Conservation (phyloP, 2,113 vertebrate species). For the Sarotherodon lohbergeri region DNA sequence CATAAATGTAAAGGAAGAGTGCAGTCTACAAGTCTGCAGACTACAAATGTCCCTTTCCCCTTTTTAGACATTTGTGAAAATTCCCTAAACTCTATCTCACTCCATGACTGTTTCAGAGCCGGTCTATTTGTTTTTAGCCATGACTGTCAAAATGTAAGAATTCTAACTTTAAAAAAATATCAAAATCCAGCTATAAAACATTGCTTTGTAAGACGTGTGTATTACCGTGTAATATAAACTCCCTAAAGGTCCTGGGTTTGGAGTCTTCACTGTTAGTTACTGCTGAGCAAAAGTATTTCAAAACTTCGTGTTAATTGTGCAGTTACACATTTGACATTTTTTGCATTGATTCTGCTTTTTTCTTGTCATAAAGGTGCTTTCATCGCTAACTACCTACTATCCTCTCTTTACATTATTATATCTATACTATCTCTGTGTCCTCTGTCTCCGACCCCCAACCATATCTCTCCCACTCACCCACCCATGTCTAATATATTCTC, state of each 20-base stretch:
- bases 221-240: not conserved
- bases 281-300: not conserved
- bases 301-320: not conserved
- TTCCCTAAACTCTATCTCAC: not conserved
- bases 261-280: not conserved
- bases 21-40: not conserved
- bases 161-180: not conserved
- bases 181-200: not conserved
- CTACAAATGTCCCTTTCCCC: accelerated
- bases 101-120: not conserved
- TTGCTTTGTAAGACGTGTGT: not conserved
- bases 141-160: not conserved
- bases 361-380: constrained; percentile 15
- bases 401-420: not conserved
- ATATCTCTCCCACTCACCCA: not conserved
- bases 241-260: not conserved
- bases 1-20: not conserved
- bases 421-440: not conserved
- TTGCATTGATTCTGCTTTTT: not conserved
- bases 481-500: not conserved
- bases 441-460: accelerated
- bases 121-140: not conserved
- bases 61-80: not conserved
- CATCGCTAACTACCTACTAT: not conserved
- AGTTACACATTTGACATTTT: not conserved